Conservation (phyloP, 2,888 invertebrate genomes). For the Pogonocherus hispidulus region DNA sequence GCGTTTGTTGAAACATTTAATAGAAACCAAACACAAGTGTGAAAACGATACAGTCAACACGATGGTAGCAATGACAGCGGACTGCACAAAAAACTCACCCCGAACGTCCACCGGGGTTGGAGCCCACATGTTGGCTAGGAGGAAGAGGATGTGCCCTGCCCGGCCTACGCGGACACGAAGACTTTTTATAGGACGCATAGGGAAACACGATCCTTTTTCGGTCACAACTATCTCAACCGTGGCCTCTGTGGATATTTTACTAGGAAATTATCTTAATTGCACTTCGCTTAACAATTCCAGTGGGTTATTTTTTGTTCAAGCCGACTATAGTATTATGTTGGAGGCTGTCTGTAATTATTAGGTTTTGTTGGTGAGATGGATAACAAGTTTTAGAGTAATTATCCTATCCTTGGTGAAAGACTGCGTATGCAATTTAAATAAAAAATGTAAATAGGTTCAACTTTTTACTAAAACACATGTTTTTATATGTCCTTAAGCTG, state of each 20-base stretch:
- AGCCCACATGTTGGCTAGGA: slow-evolving; percentile 53
- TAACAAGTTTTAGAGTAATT: too few species aligned
- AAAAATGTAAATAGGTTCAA: too few species aligned
- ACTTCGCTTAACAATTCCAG: slow-evolving; percentile 25
- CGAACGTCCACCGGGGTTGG: slow-evolving; percentile 44
- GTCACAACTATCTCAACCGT: slow-evolving; percentile 31
- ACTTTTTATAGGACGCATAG: slow-evolving; percentile 53
- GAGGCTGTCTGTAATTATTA: not conserved
- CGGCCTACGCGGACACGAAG: slow-evolving; percentile 52
- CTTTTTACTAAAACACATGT: too few species aligned
- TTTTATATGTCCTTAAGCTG: too few species aligned
- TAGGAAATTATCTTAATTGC: slow-evolving; percentile 52
- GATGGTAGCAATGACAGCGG: slow-evolving; percentile 38
- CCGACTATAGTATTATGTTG: not conserved
- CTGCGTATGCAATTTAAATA: too few species aligned
- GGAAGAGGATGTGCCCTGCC: slow-evolving; percentile 54
- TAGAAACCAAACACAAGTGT: slow-evolving; percentile 49
- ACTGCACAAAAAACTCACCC: slow-evolving; percentile 38
- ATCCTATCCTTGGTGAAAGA: too few species aligned
- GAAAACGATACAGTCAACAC: slow-evolving; percentile 49
- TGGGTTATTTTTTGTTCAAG: slow-evolving; percentile 10
- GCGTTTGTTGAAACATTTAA: slow-evolving; percentile 49
- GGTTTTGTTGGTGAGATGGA: too few species aligned
- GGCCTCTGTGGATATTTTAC: slow-evolving; percentile 42
- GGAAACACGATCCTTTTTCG: slow-evolving; percentile 52